Evolutionary conservation across 2,888 invertebrate genomes (phyloP).

Genomic region (Amblyjoppa proteus): DNA sequence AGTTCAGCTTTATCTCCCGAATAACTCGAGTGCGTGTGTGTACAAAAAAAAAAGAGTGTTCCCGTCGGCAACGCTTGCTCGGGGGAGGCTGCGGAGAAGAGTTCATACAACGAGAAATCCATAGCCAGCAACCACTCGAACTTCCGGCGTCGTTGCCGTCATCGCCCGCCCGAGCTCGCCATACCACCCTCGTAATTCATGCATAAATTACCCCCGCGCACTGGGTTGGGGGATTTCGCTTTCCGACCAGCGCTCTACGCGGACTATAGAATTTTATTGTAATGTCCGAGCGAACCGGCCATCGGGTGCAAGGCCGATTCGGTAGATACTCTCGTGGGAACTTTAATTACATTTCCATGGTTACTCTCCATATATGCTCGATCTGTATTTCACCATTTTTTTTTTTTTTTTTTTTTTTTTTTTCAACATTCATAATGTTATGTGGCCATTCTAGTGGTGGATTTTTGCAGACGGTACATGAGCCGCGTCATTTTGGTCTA

Average conservation of each 20-base stretch:
- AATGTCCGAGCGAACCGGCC: slow-evolving; percentile 54
- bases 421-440: slow-evolving; percentile 39
- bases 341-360: slow-evolving; percentile 65
- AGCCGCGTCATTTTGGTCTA: neutral
- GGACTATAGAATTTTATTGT: slow-evolving; percentile 65
- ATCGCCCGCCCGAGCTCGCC: slow-evolving; percentile 35
- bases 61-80: slow-evolving; percentile 41
- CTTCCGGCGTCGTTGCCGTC: slow-evolving; percentile 59
- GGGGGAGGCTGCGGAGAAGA: slow-evolving; percentile 40
- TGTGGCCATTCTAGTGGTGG: slow-evolving; percentile 25
- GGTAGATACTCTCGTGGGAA: slow-evolving; percentile 59
- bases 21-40: slow-evolving; percentile 52
- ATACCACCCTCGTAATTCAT: slow-evolving; percentile 60
- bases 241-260: slow-evolving; percentile 26
- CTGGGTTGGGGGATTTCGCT: slow-evolving; percentile 34
- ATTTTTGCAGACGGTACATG: slow-evolving; percentile 4
- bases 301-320: slow-evolving; percentile 61
- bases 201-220: slow-evolving; percentile 61
- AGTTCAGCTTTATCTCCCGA: slow-evolving; percentile 53
- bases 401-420: slow-evolving; percentile 8
- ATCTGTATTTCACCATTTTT: neutral
- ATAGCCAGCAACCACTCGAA: slow-evolving; percentile 62
- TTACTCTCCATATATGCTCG: slow-evolving; percentile 39
- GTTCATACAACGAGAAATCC: slow-evolving; percentile 55
- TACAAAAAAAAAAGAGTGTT: slow-evolving; percentile 50